Base-by-base conservation (phyloP, 2,888 invertebrate species). In the Branchipolynoe longqiensis region DNA sequence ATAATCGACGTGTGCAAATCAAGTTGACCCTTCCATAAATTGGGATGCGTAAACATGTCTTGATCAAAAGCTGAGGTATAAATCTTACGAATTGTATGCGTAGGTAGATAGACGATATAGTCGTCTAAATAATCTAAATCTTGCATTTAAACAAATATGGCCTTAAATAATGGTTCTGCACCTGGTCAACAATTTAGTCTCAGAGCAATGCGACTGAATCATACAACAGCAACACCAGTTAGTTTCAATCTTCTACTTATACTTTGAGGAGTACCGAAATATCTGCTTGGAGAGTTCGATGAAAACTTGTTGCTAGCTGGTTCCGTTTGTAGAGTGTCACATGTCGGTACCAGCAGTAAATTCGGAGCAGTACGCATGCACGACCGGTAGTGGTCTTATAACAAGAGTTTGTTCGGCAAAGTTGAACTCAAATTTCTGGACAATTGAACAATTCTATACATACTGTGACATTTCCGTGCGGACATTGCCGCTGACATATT, bases 301-400 rank as follows among this genome's bases (percentile, higher is more conserved):
- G n/a, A 48, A 48, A 18, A 48, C 8, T 18, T 48, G 48, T 48
- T 12, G 48, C 48, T 48, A 18, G 48, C 18, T 48, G 18, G 8
- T 18, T 8, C 8, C 48, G 48, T 48, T 48, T 48, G 8, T 48
- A 8, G 18, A 8, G 8, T 48, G 8, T 48, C 18, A 48, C 48
- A 8, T 12, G 18, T n/a, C 8, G 18, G 8, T 12, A 48, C 48
- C 48, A 48, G 48, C 48, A 18, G 18, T 12, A 12, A 18, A 18
- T 18, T 48, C 8, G 18, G 18, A 1, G 12, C 14, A 64, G 25
- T 38, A 64, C 84, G 73, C 84, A 83, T 86, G 59, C 86, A 41
- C 74, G 58, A n/a, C 58, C 54, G 83, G 83, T 58, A 36, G 36
- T 56, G 56, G 54, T 48, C 56, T 82, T 82, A 56, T 64, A 62